Evolutionary conservation across 2,888 invertebrate species (phyloP).

Genomic region (Neoitamus cyanurus): DNA sequence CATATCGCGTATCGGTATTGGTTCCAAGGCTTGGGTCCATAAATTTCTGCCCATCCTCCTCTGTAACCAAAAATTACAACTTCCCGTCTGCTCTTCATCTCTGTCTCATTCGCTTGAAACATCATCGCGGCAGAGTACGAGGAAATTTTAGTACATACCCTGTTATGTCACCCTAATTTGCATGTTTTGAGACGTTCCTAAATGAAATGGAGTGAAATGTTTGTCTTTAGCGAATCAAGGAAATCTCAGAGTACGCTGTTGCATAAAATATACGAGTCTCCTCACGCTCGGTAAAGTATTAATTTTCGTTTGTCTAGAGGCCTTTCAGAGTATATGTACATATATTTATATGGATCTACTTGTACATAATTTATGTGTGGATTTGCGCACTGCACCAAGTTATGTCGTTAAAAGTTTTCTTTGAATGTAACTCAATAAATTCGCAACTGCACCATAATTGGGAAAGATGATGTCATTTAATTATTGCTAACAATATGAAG

Average conservation of each 20-base stretch:
- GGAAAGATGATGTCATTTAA: background rate
- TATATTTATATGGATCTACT: background rate
- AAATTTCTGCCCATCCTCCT: no score
- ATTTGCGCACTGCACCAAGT: background rate
- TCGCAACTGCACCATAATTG: background rate
- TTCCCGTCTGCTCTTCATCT: background rate
- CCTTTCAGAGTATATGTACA: background rate
- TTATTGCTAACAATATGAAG: background rate
- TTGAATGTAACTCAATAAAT: background rate
- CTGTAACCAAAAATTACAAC: background rate
- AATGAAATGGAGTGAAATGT: background rate
- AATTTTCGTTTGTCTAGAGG: background rate
- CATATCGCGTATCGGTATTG: no score
- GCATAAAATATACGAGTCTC: background rate
- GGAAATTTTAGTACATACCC: background rate
- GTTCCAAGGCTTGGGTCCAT: no score
- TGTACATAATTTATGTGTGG: background rate
- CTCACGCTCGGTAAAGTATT: background rate
- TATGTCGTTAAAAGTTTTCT: background rate
- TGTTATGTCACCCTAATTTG: background rate
- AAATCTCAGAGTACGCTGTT: background rate
- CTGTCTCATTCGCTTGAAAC: background rate
- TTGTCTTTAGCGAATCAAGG: background rate
- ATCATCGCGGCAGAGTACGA: background rate
- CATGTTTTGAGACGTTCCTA: background rate